A percentile compares a stretch with the other conserved stretches of the same genome.
These are phyloP conservation scores for Volucella inflata DNA, from an alignment of 2,888 invertebrate genomes.

Conservation along the genomic window DNA sequence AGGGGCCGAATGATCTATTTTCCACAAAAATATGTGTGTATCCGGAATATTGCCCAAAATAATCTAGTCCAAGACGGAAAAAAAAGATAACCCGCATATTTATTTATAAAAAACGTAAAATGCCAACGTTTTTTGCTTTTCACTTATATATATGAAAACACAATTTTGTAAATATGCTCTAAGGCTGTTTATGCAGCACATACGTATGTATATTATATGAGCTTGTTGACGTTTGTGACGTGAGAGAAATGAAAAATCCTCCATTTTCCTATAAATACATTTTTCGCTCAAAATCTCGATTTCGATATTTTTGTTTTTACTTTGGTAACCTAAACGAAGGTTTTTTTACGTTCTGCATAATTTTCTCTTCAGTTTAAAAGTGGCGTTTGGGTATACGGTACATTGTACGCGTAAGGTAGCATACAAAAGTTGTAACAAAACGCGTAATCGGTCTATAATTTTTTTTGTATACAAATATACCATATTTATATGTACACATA, in stretches of 20 bases:
- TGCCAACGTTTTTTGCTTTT: too few species aligned
- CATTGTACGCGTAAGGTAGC: neutral
- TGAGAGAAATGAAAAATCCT: slow-evolving; percentile 59
- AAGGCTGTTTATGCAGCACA: slow-evolving; percentile 24
- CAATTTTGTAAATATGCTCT: slow-evolving; percentile 20
- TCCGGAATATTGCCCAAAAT: too few species aligned
- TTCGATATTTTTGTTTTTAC: slow-evolving; percentile 49
- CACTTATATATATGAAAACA: neutral
- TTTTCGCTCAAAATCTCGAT: slow-evolving; percentile 77
- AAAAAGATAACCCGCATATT: too few species aligned
- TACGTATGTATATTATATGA: neutral
- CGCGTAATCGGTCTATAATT: slow-evolving; percentile 10
- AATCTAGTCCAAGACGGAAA: too few species aligned
- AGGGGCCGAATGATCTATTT: too few species aligned
- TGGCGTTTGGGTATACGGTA: slow-evolving; percentile 57
- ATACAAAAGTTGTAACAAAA: slow-evolving; percentile 5
- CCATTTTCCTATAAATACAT: slow-evolving; percentile 76
- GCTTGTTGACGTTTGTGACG: slow-evolving; percentile 34
- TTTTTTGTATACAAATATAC: neutral
- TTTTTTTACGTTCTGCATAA: slow-evolving; percentile 57
- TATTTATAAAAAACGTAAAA: too few species aligned
- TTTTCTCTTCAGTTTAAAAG: slow-evolving; percentile 63
- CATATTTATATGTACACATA: too few species aligned
- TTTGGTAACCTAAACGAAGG: slow-evolving; percentile 48
- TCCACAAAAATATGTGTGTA: too few species aligned